Conservation (phyloP, 2,113 vertebrate genomes). For the Anoura caudifer region DNA sequence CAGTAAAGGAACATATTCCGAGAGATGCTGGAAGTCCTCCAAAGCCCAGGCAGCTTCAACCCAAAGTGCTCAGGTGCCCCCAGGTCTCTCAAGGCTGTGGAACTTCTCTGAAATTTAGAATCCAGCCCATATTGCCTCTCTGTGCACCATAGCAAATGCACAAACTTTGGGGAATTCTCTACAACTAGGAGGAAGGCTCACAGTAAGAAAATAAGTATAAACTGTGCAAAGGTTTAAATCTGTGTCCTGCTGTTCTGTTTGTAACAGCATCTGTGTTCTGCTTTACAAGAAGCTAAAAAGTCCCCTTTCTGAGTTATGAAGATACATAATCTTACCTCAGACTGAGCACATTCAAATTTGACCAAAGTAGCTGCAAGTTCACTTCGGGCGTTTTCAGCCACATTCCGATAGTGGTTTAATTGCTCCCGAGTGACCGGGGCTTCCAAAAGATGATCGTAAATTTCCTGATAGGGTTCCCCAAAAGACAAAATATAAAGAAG, state of each 20-base stretch:
- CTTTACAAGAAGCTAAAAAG: not conserved
- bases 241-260: not conserved
- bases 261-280: not conserved
- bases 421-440: constrained; percentile 79
- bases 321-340: constrained; percentile 78
- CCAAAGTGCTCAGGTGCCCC: not conserved
- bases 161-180: not conserved
- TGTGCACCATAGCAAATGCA: not conserved
- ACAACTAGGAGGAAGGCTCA: not conserved
- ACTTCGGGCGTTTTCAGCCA: constrained; percentile 82
- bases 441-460: constrained; percentile 62
- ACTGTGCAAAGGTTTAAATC: not conserved
- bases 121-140: not conserved
- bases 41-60: not conserved
- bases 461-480: constrained; percentile 67
- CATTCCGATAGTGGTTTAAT: constrained; percentile 79
- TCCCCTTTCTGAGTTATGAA: not conserved
- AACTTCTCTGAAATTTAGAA: not conserved
- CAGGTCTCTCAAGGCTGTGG: not conserved
- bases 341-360: constrained; percentile 81
- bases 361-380: constrained; percentile 85
- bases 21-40: not conserved
- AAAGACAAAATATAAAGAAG: constrained; percentile 29
- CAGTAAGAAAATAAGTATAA: not conserved
- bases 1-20: not conserved